Conservation (phyloP, 2,113 vertebrate genomes). For the Apaloderma vittatum region DNA sequence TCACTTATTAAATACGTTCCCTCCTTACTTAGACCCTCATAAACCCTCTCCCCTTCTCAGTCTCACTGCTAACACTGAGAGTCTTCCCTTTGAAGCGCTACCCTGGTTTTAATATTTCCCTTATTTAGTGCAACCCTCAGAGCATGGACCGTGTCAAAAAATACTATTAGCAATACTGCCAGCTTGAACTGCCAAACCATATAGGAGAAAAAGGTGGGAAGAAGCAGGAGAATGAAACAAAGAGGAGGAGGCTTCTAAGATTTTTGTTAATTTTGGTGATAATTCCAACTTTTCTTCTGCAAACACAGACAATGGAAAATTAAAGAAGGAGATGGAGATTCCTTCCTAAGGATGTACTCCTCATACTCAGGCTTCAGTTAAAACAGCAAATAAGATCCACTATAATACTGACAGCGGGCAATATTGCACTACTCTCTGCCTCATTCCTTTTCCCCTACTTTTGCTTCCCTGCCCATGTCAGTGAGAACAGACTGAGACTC, state of each 20-base stretch:
- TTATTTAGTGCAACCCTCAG: slow-evolving; percentile 12
- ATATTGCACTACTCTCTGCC: neutral
- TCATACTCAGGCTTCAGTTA: neutral
- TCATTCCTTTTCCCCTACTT: neutral
- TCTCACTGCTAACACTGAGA: neutral
- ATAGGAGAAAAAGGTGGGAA: neutral
- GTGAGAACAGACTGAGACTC: neutral
- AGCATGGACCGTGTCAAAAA: neutral
- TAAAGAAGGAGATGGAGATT: neutral
- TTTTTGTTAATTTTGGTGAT: neutral
- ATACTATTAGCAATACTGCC: neutral
- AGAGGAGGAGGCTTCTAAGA: neutral
- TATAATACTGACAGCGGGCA: neutral
- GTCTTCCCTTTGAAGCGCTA: neutral
- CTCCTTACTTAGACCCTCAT: neutral
- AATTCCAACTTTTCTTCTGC: neutral
- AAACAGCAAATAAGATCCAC: neutral
- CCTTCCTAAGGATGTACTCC: neutral
- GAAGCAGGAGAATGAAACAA: neutral
- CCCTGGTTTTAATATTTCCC: slow-evolving; percentile 5
- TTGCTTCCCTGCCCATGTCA: neutral
- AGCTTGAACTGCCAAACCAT: neutral
- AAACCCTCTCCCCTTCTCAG: neutral
- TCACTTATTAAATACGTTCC: neutral
- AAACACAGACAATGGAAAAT: neutral